phyloP scores from a whole-genome alignment of 2,113 vertebrate genomes.

The Lophochroa leadbeateri region DNA sequence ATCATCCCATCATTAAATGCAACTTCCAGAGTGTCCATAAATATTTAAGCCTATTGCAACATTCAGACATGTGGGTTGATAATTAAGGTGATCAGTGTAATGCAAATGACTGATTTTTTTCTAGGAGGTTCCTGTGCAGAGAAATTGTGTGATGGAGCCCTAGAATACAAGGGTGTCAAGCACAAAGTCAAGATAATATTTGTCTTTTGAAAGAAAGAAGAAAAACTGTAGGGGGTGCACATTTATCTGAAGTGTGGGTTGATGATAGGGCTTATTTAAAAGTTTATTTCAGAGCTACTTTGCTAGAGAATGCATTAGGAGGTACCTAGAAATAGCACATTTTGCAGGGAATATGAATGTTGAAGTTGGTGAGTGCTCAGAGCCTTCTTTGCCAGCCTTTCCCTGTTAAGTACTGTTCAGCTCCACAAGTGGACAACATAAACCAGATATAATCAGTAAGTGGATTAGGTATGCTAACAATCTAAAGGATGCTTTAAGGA shows the following conservation, averaged over 20 bases:
- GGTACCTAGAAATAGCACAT: slow-evolving; percentile 1
- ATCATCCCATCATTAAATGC: neutral
- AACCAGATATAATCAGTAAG: neutral
- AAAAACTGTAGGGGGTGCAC: neutral
- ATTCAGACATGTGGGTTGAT: neutral
- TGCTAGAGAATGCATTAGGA: slow-evolving; percentile 32
- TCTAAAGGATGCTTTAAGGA: neutral
- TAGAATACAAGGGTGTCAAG: neutral
- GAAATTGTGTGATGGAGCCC: neutral
- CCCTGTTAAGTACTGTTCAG: neutral
- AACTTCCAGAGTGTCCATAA: neutral
- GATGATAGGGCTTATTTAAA: neutral
- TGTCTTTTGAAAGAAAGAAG: neutral
- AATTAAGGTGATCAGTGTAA: neutral
- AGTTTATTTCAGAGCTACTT: slow-evolving; percentile 9
- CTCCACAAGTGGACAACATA: neutral
- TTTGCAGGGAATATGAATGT: neutral
- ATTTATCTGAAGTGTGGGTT: slow-evolving; percentile 1
- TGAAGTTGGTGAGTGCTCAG: neutral
- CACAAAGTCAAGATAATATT: neutral
- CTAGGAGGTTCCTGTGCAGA: neutral
- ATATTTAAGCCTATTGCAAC: neutral
- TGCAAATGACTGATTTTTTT: neutral
- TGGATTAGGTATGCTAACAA: neutral
- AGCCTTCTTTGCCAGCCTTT: neutral